These are phyloP conservation scores for Coboldia fuscipes DNA, from an alignment of 1,140 invertebrate genomes.

Conservation along the genomic window DNA sequence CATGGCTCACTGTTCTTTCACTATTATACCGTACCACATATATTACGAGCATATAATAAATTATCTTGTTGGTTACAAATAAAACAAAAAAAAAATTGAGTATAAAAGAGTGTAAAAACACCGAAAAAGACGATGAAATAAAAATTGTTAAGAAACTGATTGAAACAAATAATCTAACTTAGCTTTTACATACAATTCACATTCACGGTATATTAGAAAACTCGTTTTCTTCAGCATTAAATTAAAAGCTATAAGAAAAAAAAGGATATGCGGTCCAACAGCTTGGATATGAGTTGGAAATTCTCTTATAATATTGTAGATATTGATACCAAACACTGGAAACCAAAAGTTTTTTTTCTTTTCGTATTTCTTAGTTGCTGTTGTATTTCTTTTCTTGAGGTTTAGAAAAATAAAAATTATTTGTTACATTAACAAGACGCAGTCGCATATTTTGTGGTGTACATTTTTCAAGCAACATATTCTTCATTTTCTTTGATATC, in stretches of 20 bases:
- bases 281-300: not conserved
- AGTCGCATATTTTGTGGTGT: not conserved
- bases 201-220: too few species aligned
- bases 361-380: not conserved
- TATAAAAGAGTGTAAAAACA: too few species aligned
- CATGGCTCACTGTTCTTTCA: too few species aligned
- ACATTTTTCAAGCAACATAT: not conserved
- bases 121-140: too few species aligned
- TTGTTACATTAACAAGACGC: not conserved
- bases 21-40: too few species aligned
- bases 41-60: too few species aligned
- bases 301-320: not conserved
- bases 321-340: not conserved
- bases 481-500: not conserved
- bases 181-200: too few species aligned
- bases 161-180: too few species aligned
- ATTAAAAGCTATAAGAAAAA: not conserved
- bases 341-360: not conserved
- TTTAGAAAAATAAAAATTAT: not conserved
- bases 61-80: too few species aligned
- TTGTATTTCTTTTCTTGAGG: not conserved
- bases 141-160: too few species aligned
- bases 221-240: not conserved
- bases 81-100: too few species aligned
- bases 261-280: not conserved